These are phyloP conservation scores for Myotis findleyi DNA, from an alignment of 2,797 vertebrate species.

Conservation along the genomic window DNA sequence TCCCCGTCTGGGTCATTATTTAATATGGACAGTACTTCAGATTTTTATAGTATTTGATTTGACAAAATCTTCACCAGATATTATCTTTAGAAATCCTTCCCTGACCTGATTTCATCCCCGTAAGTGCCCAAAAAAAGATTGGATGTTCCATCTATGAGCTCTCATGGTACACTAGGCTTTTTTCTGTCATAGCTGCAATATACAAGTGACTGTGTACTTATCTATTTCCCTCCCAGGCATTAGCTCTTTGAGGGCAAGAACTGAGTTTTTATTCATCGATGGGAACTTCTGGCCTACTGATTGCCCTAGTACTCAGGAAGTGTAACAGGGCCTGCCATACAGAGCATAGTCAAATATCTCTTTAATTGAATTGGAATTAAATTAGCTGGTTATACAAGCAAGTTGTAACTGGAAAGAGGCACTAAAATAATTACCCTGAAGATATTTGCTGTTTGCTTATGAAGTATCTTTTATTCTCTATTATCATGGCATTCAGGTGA, in stretches of 20 bases:
- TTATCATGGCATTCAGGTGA: background rate
- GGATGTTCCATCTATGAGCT: background rate
- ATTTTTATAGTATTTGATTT: conserved; percentile 30
- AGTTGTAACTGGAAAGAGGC: conserved; percentile 13
- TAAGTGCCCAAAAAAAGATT: background rate
- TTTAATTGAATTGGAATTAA: conserved; percentile 57
- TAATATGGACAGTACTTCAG: conserved; percentile 42
- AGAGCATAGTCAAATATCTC: background rate
- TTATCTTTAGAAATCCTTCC: conserved; percentile 34
- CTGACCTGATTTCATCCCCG: background rate
- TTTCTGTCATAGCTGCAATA: background rate
- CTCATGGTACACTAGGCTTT: background rate
- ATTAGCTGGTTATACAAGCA: conserved; percentile 44
- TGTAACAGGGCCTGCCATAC: background rate
- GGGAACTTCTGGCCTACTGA: background rate
- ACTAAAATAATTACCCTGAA: conserved; percentile 31
- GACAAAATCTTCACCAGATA: background rate
- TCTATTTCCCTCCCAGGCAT: background rate
- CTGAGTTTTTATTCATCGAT: conserved; percentile 28
- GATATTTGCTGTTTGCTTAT: conserved; percentile 35
- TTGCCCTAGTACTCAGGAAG: background rate
- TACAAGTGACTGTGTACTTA: conserved; percentile 29
- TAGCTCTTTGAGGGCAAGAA: background rate
- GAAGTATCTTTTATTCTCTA: conserved; percentile 2
- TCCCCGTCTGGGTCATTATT: background rate